Evolutionary conservation across 2,888 invertebrate genomes (phyloP), one percentile per base, ranked within the genome.

Genomic region (Drosophila kokeensis): DNA sequence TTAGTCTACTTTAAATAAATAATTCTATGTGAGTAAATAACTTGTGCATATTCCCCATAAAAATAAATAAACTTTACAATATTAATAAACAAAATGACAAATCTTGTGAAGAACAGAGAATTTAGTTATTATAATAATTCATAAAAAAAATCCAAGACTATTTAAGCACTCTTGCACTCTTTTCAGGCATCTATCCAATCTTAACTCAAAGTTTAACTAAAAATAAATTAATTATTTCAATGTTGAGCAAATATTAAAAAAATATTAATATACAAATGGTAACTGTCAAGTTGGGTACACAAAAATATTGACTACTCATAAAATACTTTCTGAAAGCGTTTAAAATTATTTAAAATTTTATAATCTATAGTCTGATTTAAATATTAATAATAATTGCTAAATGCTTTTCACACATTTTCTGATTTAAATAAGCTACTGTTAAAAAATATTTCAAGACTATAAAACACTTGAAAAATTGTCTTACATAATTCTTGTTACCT

Each of bases 121-220:
- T 40, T 38, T 34, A 2, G n/a, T 42, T 40, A 5, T 11, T 4
- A 10, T 40, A 40, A n/a, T 40, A 40, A 1, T 40, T n/a, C n/a
- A n/a, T 8, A 40, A 7, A 0, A 7, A 18, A n/a, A n/a, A 4
- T 7, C 7, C 7, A 8, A 18, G 1, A 8, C 3, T 18, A 8
- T 3, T 18, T 18, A 18, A 2, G 29, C 6, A 6, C 29, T 29
- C 27, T 5, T 27, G 34, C 15, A 13, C 13, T 34, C 2, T 2
- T n/a, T 8, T 8, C 36, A 36, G 2, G 34, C 36, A 7, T 38
- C 2, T 38, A 8, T 38, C 4, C n/a, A 8, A 8, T 8, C 18
- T 36, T 0, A 36, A 15, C 36, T 36, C 36, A 36, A 15, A 36
- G 18, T 0, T 36, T 0, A 38, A 38, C 18, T 18, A 7, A 38